Conservation (phyloP, 2,888 invertebrate genomes). For the Lasius platythorax region DNA sequence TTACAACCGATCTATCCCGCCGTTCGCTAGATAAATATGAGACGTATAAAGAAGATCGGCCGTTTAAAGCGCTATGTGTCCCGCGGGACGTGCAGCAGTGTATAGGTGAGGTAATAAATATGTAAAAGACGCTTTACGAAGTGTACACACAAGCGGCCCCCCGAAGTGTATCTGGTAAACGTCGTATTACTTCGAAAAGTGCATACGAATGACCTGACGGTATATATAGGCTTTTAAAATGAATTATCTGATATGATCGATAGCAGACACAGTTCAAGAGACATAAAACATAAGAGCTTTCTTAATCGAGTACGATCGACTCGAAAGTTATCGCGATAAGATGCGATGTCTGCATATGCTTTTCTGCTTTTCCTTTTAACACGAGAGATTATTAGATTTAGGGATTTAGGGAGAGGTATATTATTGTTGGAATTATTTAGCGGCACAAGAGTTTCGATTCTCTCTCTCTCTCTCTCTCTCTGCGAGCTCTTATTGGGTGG, state of each 20-base stretch:
- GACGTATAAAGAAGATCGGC: constrained; percentile 63
- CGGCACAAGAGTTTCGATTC: too few relatives aligned
- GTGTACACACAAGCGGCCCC: constrained; percentile 45
- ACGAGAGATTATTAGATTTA: not conserved
- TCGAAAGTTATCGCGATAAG: not conserved
- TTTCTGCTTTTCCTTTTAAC: not conserved
- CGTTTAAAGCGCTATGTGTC: constrained; percentile 77
- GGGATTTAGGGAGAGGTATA: not conserved
- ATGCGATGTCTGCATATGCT: not conserved
- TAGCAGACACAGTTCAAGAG: constrained; percentile 29
- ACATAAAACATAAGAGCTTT: constrained; percentile 17
- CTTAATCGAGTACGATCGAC: constrained; percentile 11
- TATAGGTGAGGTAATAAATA: constrained; percentile 74
- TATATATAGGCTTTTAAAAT: constrained; percentile 49
- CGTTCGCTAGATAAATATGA: constrained; percentile 64
- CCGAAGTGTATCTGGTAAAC: constrained; percentile 56
- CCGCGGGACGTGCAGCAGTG: constrained; percentile 67
- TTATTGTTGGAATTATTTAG: not conserved
- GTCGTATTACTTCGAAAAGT: constrained; percentile 64
- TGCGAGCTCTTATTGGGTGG: not conserved
- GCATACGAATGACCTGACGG: constrained; percentile 60
- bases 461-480: too few relatives aligned
- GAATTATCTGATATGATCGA: constrained; percentile 59
- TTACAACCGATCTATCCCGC: constrained; percentile 53
- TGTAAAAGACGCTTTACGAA: constrained; percentile 75